Evolutionary conservation across 53 echinoderm and acorn worm species (phyloP).

Genomic region (Antedon mediterranea): DNA sequence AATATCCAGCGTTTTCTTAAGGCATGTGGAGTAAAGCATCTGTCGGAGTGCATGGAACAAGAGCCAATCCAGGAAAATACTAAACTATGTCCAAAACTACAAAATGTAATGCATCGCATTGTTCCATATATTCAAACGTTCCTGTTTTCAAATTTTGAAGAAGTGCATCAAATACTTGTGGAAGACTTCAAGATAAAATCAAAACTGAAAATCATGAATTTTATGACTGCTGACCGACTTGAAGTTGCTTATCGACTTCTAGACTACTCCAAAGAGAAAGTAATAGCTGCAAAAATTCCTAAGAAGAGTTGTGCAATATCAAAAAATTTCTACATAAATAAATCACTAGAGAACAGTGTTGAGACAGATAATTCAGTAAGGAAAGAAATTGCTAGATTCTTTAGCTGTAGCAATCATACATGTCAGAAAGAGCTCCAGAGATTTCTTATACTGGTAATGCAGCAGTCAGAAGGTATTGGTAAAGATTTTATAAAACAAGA

Average conservation of each 20-base stretch:
- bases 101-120: constrained; percentile 21
- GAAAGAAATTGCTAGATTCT: constrained; percentile 30
- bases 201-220: constrained; percentile 23
- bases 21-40: constrained; percentile 24
- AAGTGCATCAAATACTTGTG: constrained; percentile 4
- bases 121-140: constrained; percentile 36
- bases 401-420: constrained; percentile 9
- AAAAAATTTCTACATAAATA: constrained; percentile 12
- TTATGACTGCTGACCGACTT: constrained; percentile 11
- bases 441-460: neutral
- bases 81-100: constrained; percentile 15
- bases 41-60: constrained; percentile 28
- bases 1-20: constrained; percentile 24
- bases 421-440: constrained; percentile 18
- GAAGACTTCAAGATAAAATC: constrained; percentile 11
- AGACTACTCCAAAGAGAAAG: neutral
- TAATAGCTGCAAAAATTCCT: neutral
- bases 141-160: constrained; percentile 11
- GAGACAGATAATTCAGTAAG: constrained; percentile 11
- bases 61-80: constrained; percentile 21
- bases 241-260: constrained; percentile 17
- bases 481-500: neutral
- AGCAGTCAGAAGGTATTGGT: neutral
- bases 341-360: constrained; percentile 5
- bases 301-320: neutral